Base-by-base conservation (phyloP, 2,113 vertebrate genomes). In the Melierax canorus region DNA sequence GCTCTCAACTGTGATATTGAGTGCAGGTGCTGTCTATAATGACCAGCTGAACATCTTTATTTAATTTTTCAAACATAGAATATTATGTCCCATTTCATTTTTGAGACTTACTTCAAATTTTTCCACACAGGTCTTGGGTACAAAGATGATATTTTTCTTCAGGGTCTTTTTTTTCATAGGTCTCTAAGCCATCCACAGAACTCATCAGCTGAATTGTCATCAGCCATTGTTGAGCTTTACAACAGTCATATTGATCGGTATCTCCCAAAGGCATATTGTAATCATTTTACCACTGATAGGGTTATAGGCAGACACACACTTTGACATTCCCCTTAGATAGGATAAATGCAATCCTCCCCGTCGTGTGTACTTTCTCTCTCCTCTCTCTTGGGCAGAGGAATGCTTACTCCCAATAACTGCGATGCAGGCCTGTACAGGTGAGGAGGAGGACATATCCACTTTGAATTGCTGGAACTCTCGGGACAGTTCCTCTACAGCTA, bases 281-380 rank as follows among this genome's bases (percentile, higher is more conserved):
- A 94, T 96, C 63, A 88, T 92, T 96, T 93, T 66, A 94, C 68
- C 91, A 86, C 59, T 91, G 86, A 89, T 67, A 88, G 69, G 80
- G 92, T 96, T 95, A 94, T n/a, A 78, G 68, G 38, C 92, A 94
- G 73, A 77, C 50, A 92, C 53, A 91, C 59, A 63, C 68, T 94
- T 41, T 81, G 84, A 90, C 90, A 81, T 81, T 90, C 68, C 41
- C 76, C 87, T 89, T 78, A 84, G 87, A 86, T 93, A 90, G 77
- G 64, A 93, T 74, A 94, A 95, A 96, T 69, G 77, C 73, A 95
- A 84, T 87, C 59, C 59, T 84, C n/a, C 71, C n/a, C n/a, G n/a
- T n/a, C n/a, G n/a, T n/a, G n/a, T n/a, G n/a, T n/a, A n/a, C n/a
- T n/a, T n/a, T n/a, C n/a, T n/a, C n/a, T n/a, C n/a, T n/a, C n/a